Percentiles rank a stretch among this genome's conserved stretches.
Evolutionary conservation across 2,113 vertebrate species (phyloP).

Genomic region (Vombatus ursinus): DNA sequence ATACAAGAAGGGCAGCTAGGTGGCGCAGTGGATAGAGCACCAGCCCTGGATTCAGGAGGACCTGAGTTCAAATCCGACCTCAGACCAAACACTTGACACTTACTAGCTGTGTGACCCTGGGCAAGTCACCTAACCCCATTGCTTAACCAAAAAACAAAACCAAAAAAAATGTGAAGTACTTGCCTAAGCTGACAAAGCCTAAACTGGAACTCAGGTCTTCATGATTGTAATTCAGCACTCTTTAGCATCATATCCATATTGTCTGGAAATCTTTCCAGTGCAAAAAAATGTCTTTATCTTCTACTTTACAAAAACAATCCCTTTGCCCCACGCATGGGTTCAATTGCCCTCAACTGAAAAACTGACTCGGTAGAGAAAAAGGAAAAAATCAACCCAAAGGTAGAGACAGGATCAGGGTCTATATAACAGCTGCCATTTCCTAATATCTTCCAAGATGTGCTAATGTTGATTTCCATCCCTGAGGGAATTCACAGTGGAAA

Average conservation of each 20-base stretch:
- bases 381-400: neutral
- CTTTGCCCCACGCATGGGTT: neutral
- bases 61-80: too few relatives aligned
- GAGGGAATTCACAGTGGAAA: neutral
- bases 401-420: too few relatives aligned
- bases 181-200: too few relatives aligned
- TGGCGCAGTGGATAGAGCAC: too few relatives aligned
- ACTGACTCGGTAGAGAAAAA: neutral
- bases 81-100: too few relatives aligned
- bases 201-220: too few relatives aligned
- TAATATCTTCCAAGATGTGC: neutral
- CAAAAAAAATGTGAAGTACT: too few relatives aligned
- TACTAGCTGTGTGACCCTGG: too few relatives aligned
- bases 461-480: neutral
- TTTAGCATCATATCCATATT: neutral
- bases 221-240: neutral
- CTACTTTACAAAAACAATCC: neutral
- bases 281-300: neutral
- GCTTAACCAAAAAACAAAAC: too few relatives aligned
- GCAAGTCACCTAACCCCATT: too few relatives aligned
- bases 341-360: neutral
- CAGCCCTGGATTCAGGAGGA: too few relatives aligned
- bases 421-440: neutral
- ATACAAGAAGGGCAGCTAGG: too few relatives aligned
- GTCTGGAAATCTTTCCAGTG: neutral